Evolutionary conservation across 2,888 invertebrate species (phyloP).

Genomic region (Eudemis profundana): DNA sequence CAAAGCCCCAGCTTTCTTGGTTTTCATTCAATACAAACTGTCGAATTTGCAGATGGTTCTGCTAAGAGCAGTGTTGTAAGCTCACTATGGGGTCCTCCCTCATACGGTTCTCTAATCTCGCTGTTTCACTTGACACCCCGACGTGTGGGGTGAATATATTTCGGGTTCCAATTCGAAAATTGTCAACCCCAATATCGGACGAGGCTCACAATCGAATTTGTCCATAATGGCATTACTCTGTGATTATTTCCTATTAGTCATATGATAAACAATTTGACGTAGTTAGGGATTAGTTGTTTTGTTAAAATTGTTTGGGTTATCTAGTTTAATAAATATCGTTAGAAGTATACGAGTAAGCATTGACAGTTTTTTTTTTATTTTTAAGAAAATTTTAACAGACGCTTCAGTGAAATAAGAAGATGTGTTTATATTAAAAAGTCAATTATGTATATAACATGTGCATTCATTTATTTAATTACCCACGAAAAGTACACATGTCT

Average conservation of each 20-base stretch:
- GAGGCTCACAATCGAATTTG: slow-evolving; percentile 74
- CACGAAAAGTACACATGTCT: no score
- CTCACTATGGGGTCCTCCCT: slow-evolving; percentile 44
- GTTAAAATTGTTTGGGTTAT: slow-evolving; percentile 32
- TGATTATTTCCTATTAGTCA: slow-evolving; percentile 80
- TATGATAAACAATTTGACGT: slow-evolving; percentile 65
- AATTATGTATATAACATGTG: no score
- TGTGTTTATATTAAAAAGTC: no score
- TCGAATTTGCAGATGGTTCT: no score
- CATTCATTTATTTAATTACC: no score
- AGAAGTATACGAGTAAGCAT: no score
- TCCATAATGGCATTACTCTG: slow-evolving; percentile 69
- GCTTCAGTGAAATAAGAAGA: no score
- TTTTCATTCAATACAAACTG: no score
- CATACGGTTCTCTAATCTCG: slow-evolving; percentile 47
- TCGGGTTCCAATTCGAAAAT: slow-evolving; percentile 79
- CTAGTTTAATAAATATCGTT: slow-evolving; percentile 7
- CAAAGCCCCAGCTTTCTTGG: no score
- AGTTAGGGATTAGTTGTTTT: slow-evolving; percentile 43
- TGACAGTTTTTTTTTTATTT: no score
- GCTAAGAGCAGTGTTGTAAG: no score
- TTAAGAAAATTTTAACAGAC: no score
- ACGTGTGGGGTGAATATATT: slow-evolving; percentile 77
- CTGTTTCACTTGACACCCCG: slow-evolving; percentile 55
- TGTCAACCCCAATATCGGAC: slow-evolving; percentile 78